A percentile compares a stretch with the other conserved stretches of the same genome.
Evolutionary conservation across 1,140 invertebrate species (phyloP).

Genomic region (Telenomus remus): DNA sequence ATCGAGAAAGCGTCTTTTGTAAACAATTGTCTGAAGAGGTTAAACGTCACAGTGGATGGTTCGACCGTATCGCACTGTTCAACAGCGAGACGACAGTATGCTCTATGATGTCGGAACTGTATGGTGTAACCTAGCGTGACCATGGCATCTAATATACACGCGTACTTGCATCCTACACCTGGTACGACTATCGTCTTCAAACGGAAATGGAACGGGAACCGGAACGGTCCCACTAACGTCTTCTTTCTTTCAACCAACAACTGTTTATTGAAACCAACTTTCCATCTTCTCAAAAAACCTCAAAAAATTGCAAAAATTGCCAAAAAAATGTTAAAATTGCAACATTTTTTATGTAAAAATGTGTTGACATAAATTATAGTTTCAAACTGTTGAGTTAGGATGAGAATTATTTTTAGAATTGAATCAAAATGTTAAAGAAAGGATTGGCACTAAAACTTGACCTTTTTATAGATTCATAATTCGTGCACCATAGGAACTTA

Average conservation of each 20-base stretch:
- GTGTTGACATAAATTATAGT: no score
- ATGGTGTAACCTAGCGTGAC: conserved; percentile 53
- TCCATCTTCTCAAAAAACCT: no score
- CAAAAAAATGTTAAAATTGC: no score
- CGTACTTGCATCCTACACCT: conserved; percentile 43
- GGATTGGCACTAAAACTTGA: conserved; percentile 23
- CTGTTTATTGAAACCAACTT: no score
- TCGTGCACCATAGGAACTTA: conserved; percentile 28
- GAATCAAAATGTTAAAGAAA: conserved; percentile 4
- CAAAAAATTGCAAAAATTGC: no score
- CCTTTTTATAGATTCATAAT: conserved; percentile 31
- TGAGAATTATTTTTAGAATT: no score
- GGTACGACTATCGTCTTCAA: conserved; percentile 28
- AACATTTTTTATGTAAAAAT: no score
- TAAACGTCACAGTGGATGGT: conserved; percentile 55
- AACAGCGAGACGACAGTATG: conserved; percentile 44
- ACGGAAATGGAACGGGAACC: conserved; percentile 61
- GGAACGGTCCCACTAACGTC: conserved; percentile 45
- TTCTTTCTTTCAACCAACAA: no score
- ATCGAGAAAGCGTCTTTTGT: conserved; percentile 51
- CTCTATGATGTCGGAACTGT: conserved; percentile 23
- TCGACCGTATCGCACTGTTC: conserved; percentile 52
- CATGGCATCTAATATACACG: conserved; percentile 50
- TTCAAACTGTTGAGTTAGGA: no score
- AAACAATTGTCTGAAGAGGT: conserved; percentile 57